These are phyloP conservation scores for Sciurus vulgaris DNA, from an alignment of 2,797 vertebrate species.

Conservation along the genomic window DNA sequence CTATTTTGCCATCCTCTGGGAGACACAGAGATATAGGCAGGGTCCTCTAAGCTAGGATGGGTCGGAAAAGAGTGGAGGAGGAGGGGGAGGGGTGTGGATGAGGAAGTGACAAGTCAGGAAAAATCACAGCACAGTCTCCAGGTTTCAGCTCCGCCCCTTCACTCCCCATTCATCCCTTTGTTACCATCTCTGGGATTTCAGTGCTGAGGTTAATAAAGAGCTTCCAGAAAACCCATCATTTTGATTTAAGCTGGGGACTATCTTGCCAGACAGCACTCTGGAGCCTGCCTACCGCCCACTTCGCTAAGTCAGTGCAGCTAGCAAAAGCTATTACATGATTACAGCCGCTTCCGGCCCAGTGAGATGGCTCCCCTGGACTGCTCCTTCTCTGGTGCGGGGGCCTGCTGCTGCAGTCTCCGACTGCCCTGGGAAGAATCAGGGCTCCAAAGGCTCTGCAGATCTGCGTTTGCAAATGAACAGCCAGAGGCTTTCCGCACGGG, in stretches of 20 bases:
- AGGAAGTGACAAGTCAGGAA: background rate
- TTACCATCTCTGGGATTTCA: conserved; percentile 75
- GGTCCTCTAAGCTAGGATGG: background rate
- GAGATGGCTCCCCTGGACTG: conserved; percentile 73
- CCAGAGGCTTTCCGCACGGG: background rate
- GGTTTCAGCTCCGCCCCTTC: conserved; percentile 65
- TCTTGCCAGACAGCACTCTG: conserved; percentile 71
- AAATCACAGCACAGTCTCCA: conserved; percentile 27
- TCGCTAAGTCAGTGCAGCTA: conserved; percentile 75
- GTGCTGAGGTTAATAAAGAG: conserved; percentile 77
- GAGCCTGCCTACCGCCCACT: conserved; percentile 70
- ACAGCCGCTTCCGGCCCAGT: conserved; percentile 80
- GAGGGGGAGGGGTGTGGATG: conserved; percentile 43
- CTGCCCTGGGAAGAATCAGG: conserved; percentile 81
- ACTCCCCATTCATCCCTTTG: conserved; percentile 75
- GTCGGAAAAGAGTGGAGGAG: background rate
- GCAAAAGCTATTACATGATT: conserved; percentile 85
- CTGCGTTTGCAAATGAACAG: conserved; percentile 51
- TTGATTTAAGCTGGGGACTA: conserved; percentile 69
- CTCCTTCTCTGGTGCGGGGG: conserved; percentile 32
- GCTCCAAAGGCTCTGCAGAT: conserved; percentile 66
- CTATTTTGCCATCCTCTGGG: background rate
- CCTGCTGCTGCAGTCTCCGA: conserved; percentile 74
- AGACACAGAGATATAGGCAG: background rate
- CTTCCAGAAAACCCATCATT: conserved; percentile 79